Evolutionary conservation across 2,113 vertebrate genomes (phyloP).

Genomic region (Myxocyprinus asiaticus): DNA sequence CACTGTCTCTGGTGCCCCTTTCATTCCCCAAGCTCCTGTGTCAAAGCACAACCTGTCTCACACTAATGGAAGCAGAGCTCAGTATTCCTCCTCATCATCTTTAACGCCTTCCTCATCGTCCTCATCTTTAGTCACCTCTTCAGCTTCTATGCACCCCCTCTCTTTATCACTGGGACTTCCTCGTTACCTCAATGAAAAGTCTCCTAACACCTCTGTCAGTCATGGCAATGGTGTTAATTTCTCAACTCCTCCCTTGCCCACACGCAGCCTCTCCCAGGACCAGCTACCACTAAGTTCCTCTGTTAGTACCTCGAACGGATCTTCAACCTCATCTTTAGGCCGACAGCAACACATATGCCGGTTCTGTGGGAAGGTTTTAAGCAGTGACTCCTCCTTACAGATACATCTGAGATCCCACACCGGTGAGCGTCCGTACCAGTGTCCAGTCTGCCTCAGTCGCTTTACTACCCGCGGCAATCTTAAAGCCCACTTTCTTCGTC

Average conservation of each 20-base stretch:
- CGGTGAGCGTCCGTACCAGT: conserved; percentile 90
- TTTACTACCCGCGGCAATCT: conserved; percentile 93
- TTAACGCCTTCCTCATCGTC: conserved; percentile 56
- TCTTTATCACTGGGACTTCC: conserved; percentile 75
- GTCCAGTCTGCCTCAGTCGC: conserved; percentile 89
- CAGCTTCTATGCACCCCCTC: conserved; percentile 71
- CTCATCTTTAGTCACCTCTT: conserved; percentile 64
- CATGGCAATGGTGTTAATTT: conserved; percentile 67
- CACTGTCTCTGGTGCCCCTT: conserved; percentile 47
- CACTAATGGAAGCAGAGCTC: conserved; percentile 59
- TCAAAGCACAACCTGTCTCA: conserved; percentile 68
- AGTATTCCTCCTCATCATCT: conserved; percentile 60
- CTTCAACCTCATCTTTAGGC: conserved; percentile 56
- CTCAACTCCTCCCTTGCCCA: conserved; percentile 63
- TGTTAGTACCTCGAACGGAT: conserved; percentile 58
- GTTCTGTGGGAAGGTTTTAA: conserved; percentile 90
- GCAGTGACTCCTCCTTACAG: conserved; percentile 90
- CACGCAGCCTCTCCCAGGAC: conserved; percentile 69
- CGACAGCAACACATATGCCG: conserved; percentile 83
- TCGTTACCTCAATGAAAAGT: conserved; percentile 80
- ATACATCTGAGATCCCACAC: conserved; percentile 92
- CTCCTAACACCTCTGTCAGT: conserved; percentile 68
- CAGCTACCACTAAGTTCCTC: conserved; percentile 65
- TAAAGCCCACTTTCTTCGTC: conserved; percentile 90
- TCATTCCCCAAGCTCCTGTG: conserved; percentile 63